Conservation (phyloP, 2,113 vertebrate species). For the Aegotheles bennettii region DNA sequence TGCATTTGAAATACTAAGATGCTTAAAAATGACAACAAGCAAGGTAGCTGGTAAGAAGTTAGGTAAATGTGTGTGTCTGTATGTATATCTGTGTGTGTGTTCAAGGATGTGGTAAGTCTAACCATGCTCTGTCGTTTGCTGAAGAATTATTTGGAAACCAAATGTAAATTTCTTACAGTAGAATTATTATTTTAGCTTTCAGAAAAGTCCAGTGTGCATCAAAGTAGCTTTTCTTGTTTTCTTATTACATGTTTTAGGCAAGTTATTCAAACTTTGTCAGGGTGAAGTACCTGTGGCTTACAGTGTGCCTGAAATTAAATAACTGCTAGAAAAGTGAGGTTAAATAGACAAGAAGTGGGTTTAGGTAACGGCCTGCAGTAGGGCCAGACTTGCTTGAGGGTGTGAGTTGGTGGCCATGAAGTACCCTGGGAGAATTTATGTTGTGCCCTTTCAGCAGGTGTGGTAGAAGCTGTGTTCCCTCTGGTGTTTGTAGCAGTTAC, state of each 20-base stretch:
- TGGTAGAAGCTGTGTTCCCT: neutral
- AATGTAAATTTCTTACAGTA: neutral
- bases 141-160: neutral
- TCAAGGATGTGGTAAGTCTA: neutral
- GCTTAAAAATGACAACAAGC: neutral
- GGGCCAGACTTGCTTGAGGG: neutral
- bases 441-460: neutral
- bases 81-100: fast-evolving
- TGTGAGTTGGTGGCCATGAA: neutral
- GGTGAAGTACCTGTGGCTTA: neutral
- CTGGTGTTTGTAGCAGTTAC: neutral
- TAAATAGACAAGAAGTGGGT: neutral
- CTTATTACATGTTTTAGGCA: neutral
- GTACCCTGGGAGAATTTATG: neutral
- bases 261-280: neutral
- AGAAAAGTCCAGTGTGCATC: neutral
- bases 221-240: neutral
- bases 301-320: neutral
- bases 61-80: neutral
- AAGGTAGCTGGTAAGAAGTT: neutral
- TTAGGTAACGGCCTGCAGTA: neutral
- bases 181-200: neutral
- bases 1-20: neutral
- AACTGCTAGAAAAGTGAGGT: neutral
- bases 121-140: neutral